A percentile compares a stretch with the other conserved stretches of the same genome.
phyloP scores from a whole-genome alignment of 92 coral and sea anemone genomes.

The Montipora capitata region DNA sequence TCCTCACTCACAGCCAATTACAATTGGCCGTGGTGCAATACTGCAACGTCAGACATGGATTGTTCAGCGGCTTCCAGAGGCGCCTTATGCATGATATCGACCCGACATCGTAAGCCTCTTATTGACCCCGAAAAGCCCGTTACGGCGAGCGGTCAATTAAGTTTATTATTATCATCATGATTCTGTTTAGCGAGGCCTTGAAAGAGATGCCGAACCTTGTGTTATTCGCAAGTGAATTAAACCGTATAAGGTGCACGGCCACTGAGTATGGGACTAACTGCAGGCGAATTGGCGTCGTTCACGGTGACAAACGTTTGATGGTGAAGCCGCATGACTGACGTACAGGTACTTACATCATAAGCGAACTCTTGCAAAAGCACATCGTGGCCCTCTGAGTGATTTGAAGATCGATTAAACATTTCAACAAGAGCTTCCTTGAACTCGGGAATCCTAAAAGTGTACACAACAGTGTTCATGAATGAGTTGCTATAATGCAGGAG shows the following conservation, averaged over 20 bases:
- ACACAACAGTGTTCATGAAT: constrained; percentile 70
- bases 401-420: background rate
- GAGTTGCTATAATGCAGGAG: constrained; percentile 80
- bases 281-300: background rate
- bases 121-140: too few relatives aligned
- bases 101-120: too few relatives aligned
- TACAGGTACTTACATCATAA: constrained; percentile 8
- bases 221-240: background rate
- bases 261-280: background rate
- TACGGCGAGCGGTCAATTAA: too few relatives aligned
- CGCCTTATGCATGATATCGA: too few relatives aligned
- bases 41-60: too few relatives aligned
- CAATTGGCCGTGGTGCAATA: too few relatives aligned
- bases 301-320: background rate
- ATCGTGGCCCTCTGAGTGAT: background rate
- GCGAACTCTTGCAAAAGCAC: constrained; percentile 37
- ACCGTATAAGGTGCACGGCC: background rate
- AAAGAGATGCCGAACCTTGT: too few relatives aligned
- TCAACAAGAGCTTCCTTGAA: constrained; percentile 57
- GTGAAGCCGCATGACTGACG: constrained; percentile 33
- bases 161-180: too few relatives aligned
- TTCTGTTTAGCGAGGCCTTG: too few relatives aligned
- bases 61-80: too few relatives aligned
- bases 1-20: too few relatives aligned
- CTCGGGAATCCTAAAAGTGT: constrained; percentile 76